Evolutionary conservation across 2,888 invertebrate genomes (phyloP).

Genomic region (Pycnomerus fuliginosus): DNA sequence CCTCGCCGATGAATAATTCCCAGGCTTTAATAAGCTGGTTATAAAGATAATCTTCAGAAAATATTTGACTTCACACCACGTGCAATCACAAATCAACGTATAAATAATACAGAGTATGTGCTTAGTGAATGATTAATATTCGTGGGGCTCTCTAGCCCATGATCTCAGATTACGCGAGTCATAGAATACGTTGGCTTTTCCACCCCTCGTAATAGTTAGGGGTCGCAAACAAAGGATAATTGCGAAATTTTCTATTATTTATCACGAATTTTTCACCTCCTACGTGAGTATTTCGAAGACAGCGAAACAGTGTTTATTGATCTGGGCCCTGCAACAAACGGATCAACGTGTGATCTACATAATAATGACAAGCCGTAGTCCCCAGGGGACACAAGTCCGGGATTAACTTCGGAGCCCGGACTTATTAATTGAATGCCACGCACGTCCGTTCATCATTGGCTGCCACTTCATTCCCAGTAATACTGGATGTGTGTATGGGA

Average conservation of each 20-base stretch:
- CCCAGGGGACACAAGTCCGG: constrained; percentile 49
- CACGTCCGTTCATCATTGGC: constrained; percentile 54
- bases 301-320: constrained; percentile 42
- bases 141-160: constrained; percentile 32
- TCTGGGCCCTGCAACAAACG: constrained; percentile 50
- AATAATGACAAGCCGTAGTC: constrained; percentile 52
- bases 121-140: constrained; percentile 43
- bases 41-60: constrained; percentile 33
- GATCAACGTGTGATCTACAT: constrained; percentile 56
- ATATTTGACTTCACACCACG: constrained; percentile 39
- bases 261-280: too few species aligned
- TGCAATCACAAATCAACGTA: constrained; percentile 39
- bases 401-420: constrained; percentile 51
- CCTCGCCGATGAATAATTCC: too few species aligned
- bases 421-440: constrained; percentile 54
- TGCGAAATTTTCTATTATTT: too few species aligned
- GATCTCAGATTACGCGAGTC: constrained; percentile 47
- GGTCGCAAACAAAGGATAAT: too few species aligned
- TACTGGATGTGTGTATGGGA: constrained; percentile 45
- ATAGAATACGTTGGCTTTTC: constrained; percentile 35
- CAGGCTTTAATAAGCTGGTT: constrained; percentile 22
- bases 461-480: constrained; percentile 50
- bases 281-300: too few species aligned
- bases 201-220: constrained; percentile 35
- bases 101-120: constrained; percentile 40